Base-by-base conservation (phyloP, 2,797 vertebrate species). In the Tachyglossus aculeatus region DNA sequence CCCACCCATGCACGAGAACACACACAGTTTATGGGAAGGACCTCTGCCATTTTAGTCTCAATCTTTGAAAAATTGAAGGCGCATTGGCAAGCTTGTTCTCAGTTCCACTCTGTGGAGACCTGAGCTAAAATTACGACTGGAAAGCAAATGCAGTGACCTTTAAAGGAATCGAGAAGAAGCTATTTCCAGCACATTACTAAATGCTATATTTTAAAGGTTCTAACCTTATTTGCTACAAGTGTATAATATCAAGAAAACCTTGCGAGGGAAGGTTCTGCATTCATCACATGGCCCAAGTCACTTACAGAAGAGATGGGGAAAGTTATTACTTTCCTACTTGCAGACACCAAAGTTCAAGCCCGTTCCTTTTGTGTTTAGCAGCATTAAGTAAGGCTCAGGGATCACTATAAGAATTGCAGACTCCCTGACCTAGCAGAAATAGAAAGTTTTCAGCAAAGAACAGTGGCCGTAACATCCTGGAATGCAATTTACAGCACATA, bases 151-250 rank as follows among this genome's bases (percentile, higher is more conserved):
- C 45, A 0, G 84, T 94, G 94, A 94, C 94, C 94, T 95, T 95
- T 95, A 93, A 90, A 88, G 74, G 80, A 92, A 90, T 90, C 4
- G 55, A 89, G 90, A 88, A 90, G 92, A 75, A 90, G 88, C 87
- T 84, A 90, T 91, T 92, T 93, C 85, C 81, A 82, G 76, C 81
- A 86, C 82, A 90, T 92, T 88, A 88, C 92, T 93, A 92, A 94
- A 94, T 88, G 90, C 87, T 92, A 89, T 84, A 90, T 90, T 92
- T 93, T 92, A 92, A 94, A 93, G 94, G 93, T 93, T 92, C 90
- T 93, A 91, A 93, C 91, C 94, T 94, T 93, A 92, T 94, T 93
- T 88, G 83, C 76, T 92, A 87, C 84, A 88, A 90, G 86, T 86
- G 78, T 92, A 92, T 90, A 90, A 92, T 93, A 93, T 67, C 88